Conservation (phyloP, 2,888 invertebrate species). For the Pomacea canaliculata region DNA sequence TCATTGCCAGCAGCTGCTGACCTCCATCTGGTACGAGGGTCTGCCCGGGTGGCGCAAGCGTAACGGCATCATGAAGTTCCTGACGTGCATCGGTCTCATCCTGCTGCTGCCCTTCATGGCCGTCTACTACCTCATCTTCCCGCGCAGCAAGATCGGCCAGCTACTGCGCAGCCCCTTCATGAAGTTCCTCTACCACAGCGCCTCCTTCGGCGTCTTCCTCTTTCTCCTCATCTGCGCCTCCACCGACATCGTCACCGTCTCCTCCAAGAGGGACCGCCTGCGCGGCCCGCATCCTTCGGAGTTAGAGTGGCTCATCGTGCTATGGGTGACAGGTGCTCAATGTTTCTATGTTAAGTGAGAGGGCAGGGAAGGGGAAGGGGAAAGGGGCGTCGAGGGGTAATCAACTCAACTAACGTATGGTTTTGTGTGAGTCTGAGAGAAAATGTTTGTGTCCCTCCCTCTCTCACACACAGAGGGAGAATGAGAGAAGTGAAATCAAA, state of each 20-base stretch:
- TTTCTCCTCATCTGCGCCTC: conserved; percentile 72
- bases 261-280: conserved; percentile 48
- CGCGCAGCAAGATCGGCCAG: conserved; percentile 71
- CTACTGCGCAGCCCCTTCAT: conserved; percentile 74
- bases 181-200: conserved; percentile 75
- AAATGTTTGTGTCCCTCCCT: not conserved
- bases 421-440: not conserved
- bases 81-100: conserved; percentile 69
- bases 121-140: conserved; percentile 72
- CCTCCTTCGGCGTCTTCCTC: conserved; percentile 74
- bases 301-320: conserved; percentile 72
- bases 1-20: conserved; percentile 74
- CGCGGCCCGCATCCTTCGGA: conserved; percentile 72
- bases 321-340: conserved; percentile 70
- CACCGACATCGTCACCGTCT: conserved; percentile 62
- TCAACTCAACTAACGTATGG: not conserved
- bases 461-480: too few relatives aligned
- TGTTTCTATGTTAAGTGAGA: too few relatives aligned
- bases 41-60: conserved; percentile 72
- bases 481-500: too few relatives aligned
- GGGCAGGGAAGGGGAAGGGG: not conserved
- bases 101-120: conserved; percentile 72
- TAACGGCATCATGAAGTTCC: conserved; percentile 70
- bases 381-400: not conserved
- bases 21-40: conserved; percentile 74